phyloP scores from a whole-genome alignment of 2,797 vertebrate species.

The Diceros bicornis region DNA sequence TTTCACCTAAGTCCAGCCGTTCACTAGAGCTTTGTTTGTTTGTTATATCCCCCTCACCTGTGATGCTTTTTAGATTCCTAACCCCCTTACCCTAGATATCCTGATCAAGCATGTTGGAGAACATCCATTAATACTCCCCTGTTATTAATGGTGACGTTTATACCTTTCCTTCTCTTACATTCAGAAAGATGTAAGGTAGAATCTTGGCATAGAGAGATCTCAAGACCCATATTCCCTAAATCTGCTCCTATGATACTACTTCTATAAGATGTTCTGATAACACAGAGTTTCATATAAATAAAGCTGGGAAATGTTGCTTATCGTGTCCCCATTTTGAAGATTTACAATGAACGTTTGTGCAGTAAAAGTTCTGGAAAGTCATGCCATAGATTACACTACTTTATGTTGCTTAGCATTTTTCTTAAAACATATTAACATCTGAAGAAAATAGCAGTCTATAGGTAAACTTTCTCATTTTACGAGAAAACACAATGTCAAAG shows the following conservation, averaged over 20 bases:
- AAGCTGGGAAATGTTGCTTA: not conserved
- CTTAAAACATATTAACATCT: not conserved
- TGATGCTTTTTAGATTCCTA: not conserved
- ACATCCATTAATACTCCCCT: not conserved
- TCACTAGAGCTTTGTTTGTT: not conserved
- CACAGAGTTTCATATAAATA: not conserved
- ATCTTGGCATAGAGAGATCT: not conserved
- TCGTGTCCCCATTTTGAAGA: not conserved
- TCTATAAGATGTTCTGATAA: not conserved
- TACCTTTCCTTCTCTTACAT: not conserved
- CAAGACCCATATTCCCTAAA: not conserved
- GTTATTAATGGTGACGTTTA: not conserved
- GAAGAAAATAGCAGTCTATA: not conserved
- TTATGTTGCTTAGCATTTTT: slow-evolving; percentile 12
- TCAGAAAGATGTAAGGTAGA: not conserved
- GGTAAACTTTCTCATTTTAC: not conserved
- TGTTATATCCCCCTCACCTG: not conserved
- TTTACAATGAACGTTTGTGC: not conserved
- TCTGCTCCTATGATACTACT: not conserved
- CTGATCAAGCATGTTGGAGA: not conserved
- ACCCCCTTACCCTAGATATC: not conserved
- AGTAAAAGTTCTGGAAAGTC: not conserved
- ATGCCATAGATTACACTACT: not conserved
- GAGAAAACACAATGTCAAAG: not conserved
- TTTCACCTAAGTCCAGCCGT: not conserved